A percentile compares a stretch with the other conserved stretches of the same genome.
Conservation (phyloP, 37 sponge, comb jelly and placozoan genomes). For the Chondrilla cf. caribensis region DNA sequence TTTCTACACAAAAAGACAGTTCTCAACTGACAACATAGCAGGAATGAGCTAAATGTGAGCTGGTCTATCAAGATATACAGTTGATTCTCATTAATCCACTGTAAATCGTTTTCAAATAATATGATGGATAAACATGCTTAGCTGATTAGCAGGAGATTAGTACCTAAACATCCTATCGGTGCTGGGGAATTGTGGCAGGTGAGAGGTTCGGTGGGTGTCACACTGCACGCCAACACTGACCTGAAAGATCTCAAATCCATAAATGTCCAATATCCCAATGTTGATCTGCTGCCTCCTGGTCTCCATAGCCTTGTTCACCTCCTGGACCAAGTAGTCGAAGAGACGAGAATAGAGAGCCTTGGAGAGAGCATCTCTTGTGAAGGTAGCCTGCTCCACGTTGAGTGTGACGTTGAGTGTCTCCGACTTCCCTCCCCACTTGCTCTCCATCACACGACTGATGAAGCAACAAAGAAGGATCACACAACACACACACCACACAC, state of each 20-base stretch:
- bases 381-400: constrained; percentile 92
- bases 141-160: too few species aligned
- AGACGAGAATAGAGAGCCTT: constrained; percentile 92
- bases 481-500: not conserved
- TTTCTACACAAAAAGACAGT: constrained; percentile 82
- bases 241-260: constrained; percentile 97
- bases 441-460: constrained; percentile 86
- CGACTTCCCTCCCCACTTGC: constrained; percentile 93
- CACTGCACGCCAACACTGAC: too few species aligned
- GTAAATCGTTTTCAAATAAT: too few species aligned
- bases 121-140: too few species aligned
- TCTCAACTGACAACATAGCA: too few species aligned
- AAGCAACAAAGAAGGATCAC: not conserved
- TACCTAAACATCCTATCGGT: not conserved
- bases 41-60: too few species aligned
- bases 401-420: constrained; percentile 85
- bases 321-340: constrained; percentile 92
- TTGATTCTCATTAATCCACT: too few species aligned
- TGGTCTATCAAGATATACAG: too few species aligned
- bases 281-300: constrained; percentile 65
- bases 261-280: constrained; percentile 94
- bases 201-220: not conserved
- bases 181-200: too few species aligned
- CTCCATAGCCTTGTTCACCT: constrained; percentile 88
- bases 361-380: constrained; percentile 93